Conservation (phyloP, 1,140 invertebrate genomes). For the Drosophila nasuta region DNA sequence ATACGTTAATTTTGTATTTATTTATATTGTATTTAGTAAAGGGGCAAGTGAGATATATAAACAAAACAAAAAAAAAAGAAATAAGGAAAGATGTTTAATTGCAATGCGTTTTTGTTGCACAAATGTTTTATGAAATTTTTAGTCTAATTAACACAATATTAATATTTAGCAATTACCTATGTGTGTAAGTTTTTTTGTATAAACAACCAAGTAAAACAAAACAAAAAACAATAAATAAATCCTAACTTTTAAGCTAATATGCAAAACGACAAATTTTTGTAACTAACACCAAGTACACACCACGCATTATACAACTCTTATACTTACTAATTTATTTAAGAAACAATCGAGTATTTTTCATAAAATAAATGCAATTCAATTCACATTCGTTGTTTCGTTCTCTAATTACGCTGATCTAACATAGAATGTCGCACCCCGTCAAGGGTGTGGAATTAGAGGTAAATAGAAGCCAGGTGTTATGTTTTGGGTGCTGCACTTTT, state of each 20-base stretch:
- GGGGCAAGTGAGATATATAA: conserved; percentile 36
- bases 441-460: conserved; percentile 10
- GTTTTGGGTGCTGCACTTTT: conserved; percentile 37
- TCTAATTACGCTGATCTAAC: neutral
- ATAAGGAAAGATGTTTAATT: conserved; percentile 43
- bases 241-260: conserved; percentile 41
- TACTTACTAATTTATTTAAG: conserved; percentile 72
- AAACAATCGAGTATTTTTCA: conserved; percentile 73
- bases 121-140: conserved; percentile 75
- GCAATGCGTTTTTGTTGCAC: conserved; percentile 82
- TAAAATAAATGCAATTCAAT: conserved; percentile 73
- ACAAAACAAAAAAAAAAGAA: neutral
- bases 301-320: conserved; percentile 51
- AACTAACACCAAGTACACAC: conserved; percentile 76
- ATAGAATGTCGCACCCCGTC: neutral
- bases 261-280: conserved; percentile 64
- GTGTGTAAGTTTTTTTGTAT: conserved; percentile 67
- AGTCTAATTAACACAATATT: conserved; percentile 74
- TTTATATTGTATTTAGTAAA: conserved; percentile 37
- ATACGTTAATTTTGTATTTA: conserved; percentile 74
- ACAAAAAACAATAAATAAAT: conserved; percentile 41
- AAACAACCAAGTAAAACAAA: conserved; percentile 45
- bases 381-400: conserved; percentile 76
- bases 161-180: conserved; percentile 56
- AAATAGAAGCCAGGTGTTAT: conserved; percentile 57